Evolutionary conservation across 2,888 invertebrate genomes (phyloP).

Genomic region (Heliconius ismenius): DNA sequence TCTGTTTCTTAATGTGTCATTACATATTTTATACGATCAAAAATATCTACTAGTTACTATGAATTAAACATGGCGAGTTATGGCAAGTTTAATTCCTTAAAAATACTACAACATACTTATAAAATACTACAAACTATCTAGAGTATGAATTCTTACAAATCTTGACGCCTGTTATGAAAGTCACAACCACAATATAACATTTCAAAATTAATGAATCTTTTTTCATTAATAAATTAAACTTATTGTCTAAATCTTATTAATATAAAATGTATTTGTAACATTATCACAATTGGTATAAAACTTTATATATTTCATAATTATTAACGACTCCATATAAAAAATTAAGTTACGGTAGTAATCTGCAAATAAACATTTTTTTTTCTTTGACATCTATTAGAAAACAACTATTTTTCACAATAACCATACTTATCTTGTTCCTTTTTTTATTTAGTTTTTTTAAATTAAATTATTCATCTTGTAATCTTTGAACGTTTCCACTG

Average conservation of each 20-base stretch:
- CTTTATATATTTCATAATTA: slow-evolving; percentile 23
- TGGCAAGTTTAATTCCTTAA: slow-evolving; percentile 77
- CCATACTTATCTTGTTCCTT: background rate
- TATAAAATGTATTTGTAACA: slow-evolving; percentile 19
- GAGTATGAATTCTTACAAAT: slow-evolving; percentile 23
- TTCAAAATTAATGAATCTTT: slow-evolving; percentile 26
- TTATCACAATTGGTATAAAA: slow-evolving; percentile 61
- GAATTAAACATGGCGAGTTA: slow-evolving; percentile 77
- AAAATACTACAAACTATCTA: slow-evolving; percentile 29
- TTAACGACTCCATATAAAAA: background rate
- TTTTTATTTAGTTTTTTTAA: background rate
- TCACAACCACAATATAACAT: slow-evolving; percentile 39
- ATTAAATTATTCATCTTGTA: slow-evolving; percentile 54
- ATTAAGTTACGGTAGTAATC: background rate
- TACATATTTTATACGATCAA: background rate
- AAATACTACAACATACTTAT: slow-evolving; percentile 20
- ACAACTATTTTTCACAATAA: background rate
- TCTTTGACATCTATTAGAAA: background rate
- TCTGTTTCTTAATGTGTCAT: background rate
- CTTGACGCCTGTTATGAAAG: slow-evolving; percentile 20
- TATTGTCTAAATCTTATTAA: slow-evolving; percentile 19
- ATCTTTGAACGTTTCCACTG: slow-evolving; percentile 71
- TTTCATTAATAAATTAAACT: slow-evolving; percentile 28
- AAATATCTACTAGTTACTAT: slow-evolving; percentile 1
- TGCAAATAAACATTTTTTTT: background rate